Base-by-base conservation (phyloP, 2,797 vertebrate species). In the Acridotheres tristis region DNA sequence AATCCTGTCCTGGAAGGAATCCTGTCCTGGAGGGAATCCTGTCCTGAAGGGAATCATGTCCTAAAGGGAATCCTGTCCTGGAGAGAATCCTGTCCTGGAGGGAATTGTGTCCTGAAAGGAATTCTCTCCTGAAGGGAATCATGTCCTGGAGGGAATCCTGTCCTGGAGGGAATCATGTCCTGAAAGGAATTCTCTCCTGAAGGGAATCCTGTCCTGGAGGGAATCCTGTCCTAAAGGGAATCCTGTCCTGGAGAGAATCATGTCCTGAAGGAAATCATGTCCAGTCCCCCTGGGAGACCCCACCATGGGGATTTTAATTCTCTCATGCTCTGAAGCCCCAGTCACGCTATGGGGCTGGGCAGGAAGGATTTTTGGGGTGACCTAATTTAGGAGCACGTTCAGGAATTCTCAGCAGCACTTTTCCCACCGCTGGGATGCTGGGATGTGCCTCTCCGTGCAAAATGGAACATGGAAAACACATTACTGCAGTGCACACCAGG, bases 401-500 rank as follows among this genome's bases (percentile, higher is more conserved):
- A 75, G 58, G 40, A 65, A 48, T 48, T 40, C 61, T n/a, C 47
- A 30, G 88, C 68, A 54, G 88, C 32, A 0, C 82, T 85, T 85
- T 42, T 4, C 1, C 79, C 42, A 0, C 29, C 32, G 6, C 7
- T 66, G 93, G 87, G 59, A 81, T 6, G 19, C 40, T 38, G 30
- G 76, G 81, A 48, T 10, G 1, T 0, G 15, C 18, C 62, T 58
- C 66, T 53, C 62, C 3, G 20, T 36, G 47, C 62, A 27, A 9
- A 57, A 36, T 10, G 42, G n/a, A 83, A 95, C 90, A 88, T 42
- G 80, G 88, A 96, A 96, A 95, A 69, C 38, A 32, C 90, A 95
- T 96, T 90, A 81, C 11, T 54, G 22, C 57, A 32, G 95, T 8
- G 89, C 93, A 69, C 57, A 47, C 85, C 32, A 91, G 91, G 93